These are phyloP conservation scores for Acanthosepion lycidas DNA, from an alignment of 2,888 invertebrate genomes.

Conservation along the genomic window DNA sequence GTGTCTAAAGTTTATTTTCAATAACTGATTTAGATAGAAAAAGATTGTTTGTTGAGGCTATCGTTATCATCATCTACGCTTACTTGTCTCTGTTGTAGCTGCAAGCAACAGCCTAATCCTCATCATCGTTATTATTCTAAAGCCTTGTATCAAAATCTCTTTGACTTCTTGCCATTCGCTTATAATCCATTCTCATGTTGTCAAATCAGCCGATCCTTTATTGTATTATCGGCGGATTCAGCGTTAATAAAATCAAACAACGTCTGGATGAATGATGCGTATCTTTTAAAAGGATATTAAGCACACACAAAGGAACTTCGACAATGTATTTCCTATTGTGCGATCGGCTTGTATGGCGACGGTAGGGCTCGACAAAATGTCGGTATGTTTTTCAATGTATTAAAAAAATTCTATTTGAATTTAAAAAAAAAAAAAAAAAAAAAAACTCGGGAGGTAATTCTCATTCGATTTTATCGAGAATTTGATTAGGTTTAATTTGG, in stretches of 20 bases:
- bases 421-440: background rate
- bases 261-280: background rate
- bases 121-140: too few species aligned
- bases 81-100: too few species aligned
- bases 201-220: background rate
- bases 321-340: background rate
- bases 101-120: too few species aligned
- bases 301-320: background rate
- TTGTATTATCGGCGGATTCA: background rate
- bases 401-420: background rate
- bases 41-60: too few species aligned
- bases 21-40: too few species aligned
- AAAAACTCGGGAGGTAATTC: background rate
- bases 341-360: background rate
- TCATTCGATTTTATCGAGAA: background rate
- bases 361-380: background rate
- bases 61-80: too few species aligned
- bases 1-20: too few species aligned
- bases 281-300: background rate
- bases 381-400: background rate
- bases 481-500: conserved; percentile 16
- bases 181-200: background rate
- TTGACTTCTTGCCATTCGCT: background rate
- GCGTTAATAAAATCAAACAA: background rate
- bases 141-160: too few species aligned